These are phyloP conservation scores for Varanus salvator DNA, from an alignment of 2,113 vertebrate genomes.

Conservation along the genomic window DNA sequence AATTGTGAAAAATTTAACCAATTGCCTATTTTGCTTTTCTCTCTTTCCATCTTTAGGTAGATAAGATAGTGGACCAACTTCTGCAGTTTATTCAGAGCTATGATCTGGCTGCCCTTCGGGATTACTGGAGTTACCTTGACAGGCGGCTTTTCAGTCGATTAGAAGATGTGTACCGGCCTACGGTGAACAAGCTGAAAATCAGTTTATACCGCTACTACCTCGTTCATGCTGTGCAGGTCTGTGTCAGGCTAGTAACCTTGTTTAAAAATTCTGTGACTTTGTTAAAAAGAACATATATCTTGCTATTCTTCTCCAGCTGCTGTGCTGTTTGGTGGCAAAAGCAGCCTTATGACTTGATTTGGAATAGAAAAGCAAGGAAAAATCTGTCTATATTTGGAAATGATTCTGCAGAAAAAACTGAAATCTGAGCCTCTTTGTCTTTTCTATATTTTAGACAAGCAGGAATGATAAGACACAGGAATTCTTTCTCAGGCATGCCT, in stretches of 20 bases:
- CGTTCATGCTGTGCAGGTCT: slow-evolving; percentile 87
- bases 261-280: not conserved
- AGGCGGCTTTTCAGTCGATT: slow-evolving; percentile 90
- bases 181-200: slow-evolving; percentile 92
- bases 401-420: accelerated
- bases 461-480: slow-evolving; percentile 92
- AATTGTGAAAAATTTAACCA: not conserved
- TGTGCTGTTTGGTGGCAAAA: slow-evolving; percentile 2
- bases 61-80: slow-evolving; percentile 96
- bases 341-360: not conserved
- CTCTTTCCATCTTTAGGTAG: slow-evolving; percentile 81
- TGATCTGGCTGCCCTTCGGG: slow-evolving; percentile 88
- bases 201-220: slow-evolving; percentile 95
- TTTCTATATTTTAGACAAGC: slow-evolving; percentile 79
- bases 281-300: not conserved
- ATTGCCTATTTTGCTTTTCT: not conserved
- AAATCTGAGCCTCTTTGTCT: not conserved
- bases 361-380: not conserved
- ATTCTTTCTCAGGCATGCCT: slow-evolving; percentile 93
- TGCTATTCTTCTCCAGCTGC: not conserved
- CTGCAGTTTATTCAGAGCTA: slow-evolving; percentile 89
- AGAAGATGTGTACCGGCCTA: slow-evolving; percentile 92
- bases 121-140: slow-evolving; percentile 95
- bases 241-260: not conserved
- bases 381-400: not conserved